Percentiles rank a stretch among this genome's conserved stretches.
These are phyloP conservation scores for Phyllotreta striolata DNA, from an alignment of 2,888 invertebrate species.

Conservation along the genomic window DNA sequence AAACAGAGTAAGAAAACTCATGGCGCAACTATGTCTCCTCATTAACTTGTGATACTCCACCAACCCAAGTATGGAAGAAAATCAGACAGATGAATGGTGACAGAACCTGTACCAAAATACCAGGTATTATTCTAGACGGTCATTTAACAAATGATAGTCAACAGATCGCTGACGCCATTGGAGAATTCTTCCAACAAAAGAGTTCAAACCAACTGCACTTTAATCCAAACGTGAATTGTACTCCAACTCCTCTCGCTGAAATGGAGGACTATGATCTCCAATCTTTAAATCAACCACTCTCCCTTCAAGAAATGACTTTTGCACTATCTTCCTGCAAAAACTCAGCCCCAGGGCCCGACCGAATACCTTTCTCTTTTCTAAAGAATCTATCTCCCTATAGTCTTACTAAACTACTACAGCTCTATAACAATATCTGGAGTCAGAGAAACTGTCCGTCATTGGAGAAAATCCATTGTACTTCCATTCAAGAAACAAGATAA, in stretches of 20 bases:
- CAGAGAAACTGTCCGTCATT: not conserved
- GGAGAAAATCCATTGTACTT: constrained; percentile 1
- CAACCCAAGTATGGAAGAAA: constrained; percentile 3
- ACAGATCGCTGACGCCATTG: not conserved
- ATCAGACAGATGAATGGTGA: not conserved
- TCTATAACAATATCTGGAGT: too few species aligned
- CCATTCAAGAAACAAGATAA: not conserved
- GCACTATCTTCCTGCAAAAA: not conserved
- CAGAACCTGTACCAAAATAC: not conserved
- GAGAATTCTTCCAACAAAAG: not conserved
- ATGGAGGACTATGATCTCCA: too few species aligned
- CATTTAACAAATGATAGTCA: not conserved
- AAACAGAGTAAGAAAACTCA: not conserved
- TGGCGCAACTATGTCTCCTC: constrained; percentile 2
- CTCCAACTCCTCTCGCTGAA: too few species aligned
- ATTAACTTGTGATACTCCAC: not conserved
- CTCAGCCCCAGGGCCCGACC: not conserved
- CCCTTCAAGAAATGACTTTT: too few species aligned
- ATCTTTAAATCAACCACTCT: too few species aligned
- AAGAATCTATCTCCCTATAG: not conserved
- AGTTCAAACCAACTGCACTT: too few species aligned
- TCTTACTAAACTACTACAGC: not conserved
- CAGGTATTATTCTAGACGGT: not conserved
- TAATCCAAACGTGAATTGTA: too few species aligned
- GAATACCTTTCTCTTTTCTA: not conserved